Evolutionary conservation across 2,113 vertebrate species (phyloP), one percentile per base, ranked within the genome.

Genomic region (Neolamprologus longior): DNA sequence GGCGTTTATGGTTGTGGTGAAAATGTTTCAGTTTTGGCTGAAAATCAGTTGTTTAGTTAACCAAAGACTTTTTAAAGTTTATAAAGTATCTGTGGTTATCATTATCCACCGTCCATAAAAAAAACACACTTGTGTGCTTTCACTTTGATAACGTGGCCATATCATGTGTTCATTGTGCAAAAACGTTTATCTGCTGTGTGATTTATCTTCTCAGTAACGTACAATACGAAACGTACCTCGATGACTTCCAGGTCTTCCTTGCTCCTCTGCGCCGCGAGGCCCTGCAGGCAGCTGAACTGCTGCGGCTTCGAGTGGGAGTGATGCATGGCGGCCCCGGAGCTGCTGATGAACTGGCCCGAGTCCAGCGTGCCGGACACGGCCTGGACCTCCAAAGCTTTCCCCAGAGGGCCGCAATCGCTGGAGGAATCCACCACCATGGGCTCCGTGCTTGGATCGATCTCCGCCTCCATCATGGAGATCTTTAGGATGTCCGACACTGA

Each of bases 391-490:
- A 93, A 85, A 2, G 95, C 71, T 85, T 96, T 97, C 80, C 96
- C 96, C 85, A 97, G 95, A 58, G 97, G 91, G 71, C 96, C 89
- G 83, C 96, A 95, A 95, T 98, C 97, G 73, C 96, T 96, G 92
- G 97, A 98, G 24, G 98, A 96, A 80, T 99, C 99, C 95, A 97
- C 98, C 95, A 98, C 66, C 92, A 97, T 95, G 83, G 96, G 97
- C 93, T 98, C 98, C 4, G 96, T 89, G 89, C 97, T 96, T 9
- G 98, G 95, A 89, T 98, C 98, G 86, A 98, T 98, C 96, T 98
- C 98, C 42, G 98, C 98, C 96, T 99, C 98, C 97, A 99, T 97
- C 98, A 99, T 97, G 95, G 99, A 99, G 96, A 99, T 99, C 96
- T 98, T 98, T 95, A 99, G 96, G 95, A 98, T 97, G 97, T 99